Evolutionary conservation across 2,113 vertebrate genomes (phyloP), one percentile per base, ranked within the genome.

Genomic region (Alethe castanea): DNA sequence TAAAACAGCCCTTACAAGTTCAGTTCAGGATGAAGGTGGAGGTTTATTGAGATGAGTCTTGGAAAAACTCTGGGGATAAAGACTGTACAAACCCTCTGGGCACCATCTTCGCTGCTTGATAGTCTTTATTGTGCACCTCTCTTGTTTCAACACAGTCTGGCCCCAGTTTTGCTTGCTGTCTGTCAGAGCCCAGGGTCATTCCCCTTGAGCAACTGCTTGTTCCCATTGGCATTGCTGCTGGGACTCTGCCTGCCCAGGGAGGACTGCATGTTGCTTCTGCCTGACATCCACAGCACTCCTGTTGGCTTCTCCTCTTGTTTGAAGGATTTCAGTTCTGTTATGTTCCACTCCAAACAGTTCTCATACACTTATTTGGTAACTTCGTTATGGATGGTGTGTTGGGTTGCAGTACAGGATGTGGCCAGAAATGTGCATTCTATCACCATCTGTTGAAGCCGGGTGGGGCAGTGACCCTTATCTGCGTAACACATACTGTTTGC

Each of bases 151-250:
- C 1, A 4, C 19, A 3, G 3, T 28, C 9, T 64, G 19, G 15
- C 12, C 15, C 1, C 3, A 6, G 35, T 45, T 74, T 31, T 5
- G 8, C 15, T 56, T 0, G 1, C 25, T 44, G 35, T 66, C 25
- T 11, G 1, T 33, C 25, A 25, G n/a, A 65, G 16, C 16, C 24
- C 13, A 2, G 42, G 19, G 16, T 40, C 13, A 4, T 44, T 6
- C 11, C 33, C 4, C 1, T 13, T 2, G 5, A 35, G 31, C 19
- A 74, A 7, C n/a, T 47, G 28, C 57, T 23, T 11, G 19, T 18
- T 52, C n/a, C 36, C 5, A 0, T 2, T 36, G 8, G 19, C 1
- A 3, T 28, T 9, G 10, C 52, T 73, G 28, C 44, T 1, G 0
- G 35, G 28, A 6, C 52, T 77, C 31, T 67, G 20, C 36, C 40